phyloP scores from a whole-genome alignment of 2,797 vertebrate genomes.

The Phylloscopus collybita region DNA sequence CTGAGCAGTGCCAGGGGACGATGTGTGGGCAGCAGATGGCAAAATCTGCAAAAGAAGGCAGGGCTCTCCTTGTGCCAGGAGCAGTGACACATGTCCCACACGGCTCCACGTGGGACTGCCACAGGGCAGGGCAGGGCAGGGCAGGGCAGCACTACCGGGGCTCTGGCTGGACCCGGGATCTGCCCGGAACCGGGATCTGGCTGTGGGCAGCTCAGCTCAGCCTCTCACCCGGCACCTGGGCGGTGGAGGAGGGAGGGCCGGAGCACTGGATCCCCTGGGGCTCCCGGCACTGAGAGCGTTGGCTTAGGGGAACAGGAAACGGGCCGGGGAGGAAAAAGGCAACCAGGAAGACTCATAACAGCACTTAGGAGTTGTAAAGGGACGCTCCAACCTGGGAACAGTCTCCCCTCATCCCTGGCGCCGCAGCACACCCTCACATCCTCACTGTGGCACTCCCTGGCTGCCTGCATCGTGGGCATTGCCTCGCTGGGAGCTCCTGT shows the following conservation, averaged over 20 bases:
- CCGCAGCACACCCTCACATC: not conserved
- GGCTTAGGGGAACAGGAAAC: not conserved
- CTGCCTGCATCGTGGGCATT: not conserved
- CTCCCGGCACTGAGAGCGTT: not conserved
- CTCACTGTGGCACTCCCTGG: not conserved
- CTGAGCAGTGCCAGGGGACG: not conserved
- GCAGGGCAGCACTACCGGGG: not conserved
- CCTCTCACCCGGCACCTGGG: rapidly evolving
- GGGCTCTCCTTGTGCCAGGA: not conserved
- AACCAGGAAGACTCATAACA: not conserved
- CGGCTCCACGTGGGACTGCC: not conserved
- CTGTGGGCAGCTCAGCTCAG: not conserved
- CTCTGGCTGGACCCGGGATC: not conserved
- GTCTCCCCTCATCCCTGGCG: not conserved
- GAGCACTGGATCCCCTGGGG: not conserved
- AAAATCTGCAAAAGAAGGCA: not conserved
- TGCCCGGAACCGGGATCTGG: not conserved
- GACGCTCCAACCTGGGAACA: not conserved
- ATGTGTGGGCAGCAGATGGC: rapidly evolving
- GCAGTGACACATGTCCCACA: not conserved
- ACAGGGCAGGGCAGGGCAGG: not conserved
- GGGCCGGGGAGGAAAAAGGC: not conserved
- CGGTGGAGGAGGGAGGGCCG: rapidly evolving
- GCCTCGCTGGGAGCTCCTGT: not conserved
- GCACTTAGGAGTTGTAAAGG: not conserved